Base-by-base conservation (phyloP, 1,140 invertebrate genomes). In the Gryllus bimaculatus region DNA sequence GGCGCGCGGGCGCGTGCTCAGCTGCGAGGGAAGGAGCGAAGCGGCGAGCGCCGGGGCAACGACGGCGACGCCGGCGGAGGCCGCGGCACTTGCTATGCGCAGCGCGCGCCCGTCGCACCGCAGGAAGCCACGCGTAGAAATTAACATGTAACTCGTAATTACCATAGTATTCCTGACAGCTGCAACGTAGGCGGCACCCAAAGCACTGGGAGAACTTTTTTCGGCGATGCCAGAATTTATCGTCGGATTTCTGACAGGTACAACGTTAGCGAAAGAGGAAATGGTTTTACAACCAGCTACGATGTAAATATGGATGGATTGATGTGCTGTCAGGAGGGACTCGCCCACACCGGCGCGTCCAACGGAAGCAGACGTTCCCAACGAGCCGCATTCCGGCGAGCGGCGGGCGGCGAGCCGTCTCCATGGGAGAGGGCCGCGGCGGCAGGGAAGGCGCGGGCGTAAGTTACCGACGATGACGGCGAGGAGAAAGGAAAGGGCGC, bases 221-320 rank as follows among this genome's bases (percentile, higher is more conserved):
- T 66, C 54, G 18, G 18, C 54, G 54, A 18, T 18, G 54, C 18
- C 10, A 66, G 54, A 66, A 66, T 66, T 66, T 66, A 66, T 18
- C 18, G 54, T 66, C 18, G 54, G 54, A 66, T 66, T 66, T 66
- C 54, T 66, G 54, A 66, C 54, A 66, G 18, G 54, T 66, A 66
- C 54, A 66, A 66, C 54, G 54, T 66, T 66, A 66, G 54, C 54
- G 54, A 66, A 66, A 66, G 54, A 66, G 54, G 54, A 66, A 66
- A 66, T 66, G 54, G 54, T 66, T 66, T 66, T 66, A 66, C 54
- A 66, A 66, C 54, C 54, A 13, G 54, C 54, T 66, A 13, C 54
- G 54, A 66, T 66, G 54, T 66, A 66, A 66, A 66, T 66, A 66
- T 66, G 54, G 54, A 10, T 66, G 54, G 54, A 66, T 66, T 66